Evolutionary conservation across 2,113 vertebrate genomes (phyloP).

Genomic region (Siniperca chuatsi): DNA sequence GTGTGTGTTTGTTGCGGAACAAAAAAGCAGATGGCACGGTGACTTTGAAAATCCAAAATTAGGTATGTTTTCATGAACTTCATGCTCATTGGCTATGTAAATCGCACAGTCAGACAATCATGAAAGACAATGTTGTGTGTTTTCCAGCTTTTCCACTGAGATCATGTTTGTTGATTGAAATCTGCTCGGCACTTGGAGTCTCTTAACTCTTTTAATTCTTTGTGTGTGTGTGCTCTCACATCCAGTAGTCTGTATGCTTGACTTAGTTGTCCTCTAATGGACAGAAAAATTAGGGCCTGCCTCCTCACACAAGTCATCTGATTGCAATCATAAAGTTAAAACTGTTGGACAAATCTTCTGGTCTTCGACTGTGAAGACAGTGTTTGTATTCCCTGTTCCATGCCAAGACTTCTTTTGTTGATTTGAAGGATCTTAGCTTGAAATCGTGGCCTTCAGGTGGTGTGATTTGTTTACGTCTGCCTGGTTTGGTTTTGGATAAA

Average conservation of each 20-base stretch:
- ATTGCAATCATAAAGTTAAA: background rate
- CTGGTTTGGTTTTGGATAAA: background rate
- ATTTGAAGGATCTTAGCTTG: background rate
- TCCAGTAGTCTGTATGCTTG: background rate
- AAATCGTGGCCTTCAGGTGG: slow-evolving; percentile 6
- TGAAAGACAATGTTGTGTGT: slow-evolving; percentile 74
- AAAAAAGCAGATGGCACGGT: slow-evolving; percentile 80
- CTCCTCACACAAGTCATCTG: background rate
- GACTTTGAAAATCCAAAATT: slow-evolving; percentile 84
- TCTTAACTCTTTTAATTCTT: slow-evolving; percentile 32
- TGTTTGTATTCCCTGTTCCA: background rate
- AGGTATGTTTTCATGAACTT: slow-evolving; percentile 79
- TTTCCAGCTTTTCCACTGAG: slow-evolving; percentile 58
- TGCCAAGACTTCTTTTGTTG: slow-evolving; percentile 6
- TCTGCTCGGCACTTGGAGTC: slow-evolving; percentile 46
- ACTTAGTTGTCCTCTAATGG: background rate
- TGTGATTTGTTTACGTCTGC: background rate
- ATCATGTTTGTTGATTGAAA: slow-evolving; percentile 67
- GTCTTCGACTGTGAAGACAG: background rate
- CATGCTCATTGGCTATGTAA: slow-evolving; percentile 81
- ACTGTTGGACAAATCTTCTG: background rate
- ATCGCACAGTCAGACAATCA: slow-evolving; percentile 72
- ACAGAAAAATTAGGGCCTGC: background rate
- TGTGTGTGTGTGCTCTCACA: background rate
- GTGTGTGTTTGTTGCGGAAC: slow-evolving; percentile 69